These are phyloP conservation scores for Bombus waltoni DNA, from an alignment of 1,140 invertebrate species.

Conservation along the genomic window DNA sequence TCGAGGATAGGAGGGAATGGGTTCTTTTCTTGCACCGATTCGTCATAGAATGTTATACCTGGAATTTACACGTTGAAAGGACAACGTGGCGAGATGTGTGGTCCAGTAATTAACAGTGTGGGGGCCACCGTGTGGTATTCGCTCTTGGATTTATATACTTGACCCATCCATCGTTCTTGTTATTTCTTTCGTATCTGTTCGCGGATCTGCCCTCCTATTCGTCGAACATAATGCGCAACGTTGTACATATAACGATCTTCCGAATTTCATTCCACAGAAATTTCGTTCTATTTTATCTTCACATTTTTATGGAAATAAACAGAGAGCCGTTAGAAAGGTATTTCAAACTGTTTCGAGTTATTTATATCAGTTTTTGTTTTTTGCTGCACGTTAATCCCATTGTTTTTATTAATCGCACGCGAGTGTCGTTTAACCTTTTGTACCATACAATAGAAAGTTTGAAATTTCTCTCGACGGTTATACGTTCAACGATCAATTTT, in stretches of 20 bases:
- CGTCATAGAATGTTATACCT: conserved; percentile 82
- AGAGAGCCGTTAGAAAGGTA: not conserved
- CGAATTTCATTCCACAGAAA: not conserved
- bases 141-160: conserved; percentile 50
- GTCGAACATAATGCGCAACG: not conserved
- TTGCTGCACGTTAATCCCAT: no score
- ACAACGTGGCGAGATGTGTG: conserved; percentile 76
- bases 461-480: no score
- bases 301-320: not conserved
- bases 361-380: no score
- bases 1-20: conserved; percentile 67
- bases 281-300: not conserved
- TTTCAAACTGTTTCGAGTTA: not conserved
- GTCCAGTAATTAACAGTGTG: conserved; percentile 68
- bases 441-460: no score
- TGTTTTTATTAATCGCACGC: no score
- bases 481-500: no score
- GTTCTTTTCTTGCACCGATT: conserved; percentile 73
- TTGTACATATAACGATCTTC: not conserved
- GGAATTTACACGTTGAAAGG: conserved; percentile 75
- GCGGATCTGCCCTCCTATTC: not conserved
- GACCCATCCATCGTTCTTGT: conserved; percentile 29
- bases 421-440: not conserved
- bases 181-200: conserved; percentile 22
- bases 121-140: conserved; percentile 41